Conservation (phyloP, 2,113 vertebrate genomes). For the Mormoops blainvillei region DNA sequence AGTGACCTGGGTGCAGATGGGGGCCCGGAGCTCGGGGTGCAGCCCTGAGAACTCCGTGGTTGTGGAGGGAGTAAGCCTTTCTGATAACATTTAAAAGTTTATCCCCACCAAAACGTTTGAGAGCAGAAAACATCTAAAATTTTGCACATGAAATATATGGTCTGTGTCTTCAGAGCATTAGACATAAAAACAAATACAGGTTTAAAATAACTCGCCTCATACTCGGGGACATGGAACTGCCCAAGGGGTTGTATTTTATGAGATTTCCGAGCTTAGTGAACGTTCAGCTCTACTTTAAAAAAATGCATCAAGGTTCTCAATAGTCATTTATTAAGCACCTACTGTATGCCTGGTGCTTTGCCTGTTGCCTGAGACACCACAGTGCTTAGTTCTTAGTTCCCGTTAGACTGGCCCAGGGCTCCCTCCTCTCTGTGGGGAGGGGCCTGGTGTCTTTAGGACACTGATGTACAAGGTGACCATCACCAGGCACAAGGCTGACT, state of each 20-base stretch:
- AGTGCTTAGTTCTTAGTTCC: not conserved
- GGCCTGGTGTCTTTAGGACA: no score
- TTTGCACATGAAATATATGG: not conserved
- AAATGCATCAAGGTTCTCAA: not conserved
- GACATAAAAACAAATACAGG: no score
- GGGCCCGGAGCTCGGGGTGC: not conserved
- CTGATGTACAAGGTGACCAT: no score
- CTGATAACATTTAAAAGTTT: not conserved
- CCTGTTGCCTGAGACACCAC: not conserved
- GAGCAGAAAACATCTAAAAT: not conserved
- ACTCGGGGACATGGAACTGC: not conserved
- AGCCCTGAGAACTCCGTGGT: fast-evolving
- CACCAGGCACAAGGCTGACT: not conserved
- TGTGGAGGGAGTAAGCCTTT: not conserved
- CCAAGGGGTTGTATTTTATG: not conserved
- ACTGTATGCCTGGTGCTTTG: not conserved
- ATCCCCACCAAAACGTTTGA: not conserved
- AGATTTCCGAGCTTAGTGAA: not conserved
- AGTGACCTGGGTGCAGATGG: not conserved
- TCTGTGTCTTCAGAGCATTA: not conserved
- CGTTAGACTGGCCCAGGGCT: not conserved
- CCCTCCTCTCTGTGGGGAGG: no score
- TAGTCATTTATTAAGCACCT: not conserved
- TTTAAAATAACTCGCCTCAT: not conserved
- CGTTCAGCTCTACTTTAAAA: not conserved